Percentiles rank a stretch among this genome's conserved stretches.
These are phyloP conservation scores for Fundulus diaphanus DNA, from an alignment of 2,797 vertebrate genomes.

Conservation along the genomic window DNA sequence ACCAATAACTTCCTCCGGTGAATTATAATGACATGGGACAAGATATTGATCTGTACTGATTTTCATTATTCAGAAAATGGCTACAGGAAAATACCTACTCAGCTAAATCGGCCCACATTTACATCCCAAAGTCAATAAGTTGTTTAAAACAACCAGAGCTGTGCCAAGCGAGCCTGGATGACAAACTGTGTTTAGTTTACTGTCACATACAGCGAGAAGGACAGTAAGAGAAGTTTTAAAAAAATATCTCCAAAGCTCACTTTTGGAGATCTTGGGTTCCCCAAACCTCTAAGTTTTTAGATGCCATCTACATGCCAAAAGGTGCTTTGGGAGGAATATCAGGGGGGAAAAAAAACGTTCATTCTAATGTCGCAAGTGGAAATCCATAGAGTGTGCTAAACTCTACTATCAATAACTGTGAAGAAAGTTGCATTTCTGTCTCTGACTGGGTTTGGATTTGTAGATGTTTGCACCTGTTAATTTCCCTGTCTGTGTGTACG, in stretches of 20 bases:
- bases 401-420: not conserved
- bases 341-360: too few relatives aligned
- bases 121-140: too few relatives aligned
- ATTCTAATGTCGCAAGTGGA: not conserved
- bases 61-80: not conserved
- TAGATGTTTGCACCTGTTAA: not conserved
- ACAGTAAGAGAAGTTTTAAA: not conserved
- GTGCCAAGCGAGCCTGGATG: too few relatives aligned
- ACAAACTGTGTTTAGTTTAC: too few relatives aligned
- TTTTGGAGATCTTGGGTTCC: not conserved
- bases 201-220: not conserved
- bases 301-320: not conserved
- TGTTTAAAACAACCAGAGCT: too few relatives aligned
- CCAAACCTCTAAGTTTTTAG: not conserved
- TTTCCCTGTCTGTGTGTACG: not conserved
- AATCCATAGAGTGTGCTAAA: not conserved
- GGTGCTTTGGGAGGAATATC: not conserved
- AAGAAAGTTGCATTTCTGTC: not conserved
- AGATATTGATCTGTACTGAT: not conserved
- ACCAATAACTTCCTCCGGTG: not conserved
- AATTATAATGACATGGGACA: not conserved
- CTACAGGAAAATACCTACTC: too few relatives aligned
- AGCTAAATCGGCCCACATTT: too few relatives aligned
- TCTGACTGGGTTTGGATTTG: not conserved
- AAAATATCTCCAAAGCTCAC: not conserved